A percentile compares a stretch with the other conserved stretches of the same genome.
These are phyloP conservation scores for Platysternon megacephalum DNA, from an alignment of 2,113 vertebrate genomes.

Conservation along the genomic window DNA sequence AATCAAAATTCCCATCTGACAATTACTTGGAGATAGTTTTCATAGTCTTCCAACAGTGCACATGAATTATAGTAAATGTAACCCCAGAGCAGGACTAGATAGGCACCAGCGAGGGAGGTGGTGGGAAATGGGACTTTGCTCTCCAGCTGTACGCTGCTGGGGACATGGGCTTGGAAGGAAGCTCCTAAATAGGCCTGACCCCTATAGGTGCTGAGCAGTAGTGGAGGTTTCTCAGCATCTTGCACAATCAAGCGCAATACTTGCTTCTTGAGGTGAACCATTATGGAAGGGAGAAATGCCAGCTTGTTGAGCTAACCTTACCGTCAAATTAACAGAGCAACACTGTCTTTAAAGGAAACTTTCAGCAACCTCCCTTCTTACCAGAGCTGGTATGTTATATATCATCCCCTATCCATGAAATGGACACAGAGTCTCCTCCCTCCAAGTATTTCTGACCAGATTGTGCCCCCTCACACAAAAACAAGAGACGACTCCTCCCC, in stretches of 20 bases:
- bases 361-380: not conserved
- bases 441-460: not conserved
- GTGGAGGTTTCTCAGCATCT: not conserved
- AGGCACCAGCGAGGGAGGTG: not conserved
- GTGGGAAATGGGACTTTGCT: not conserved
- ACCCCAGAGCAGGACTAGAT: not conserved
- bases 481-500: not conserved
- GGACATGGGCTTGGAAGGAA: not conserved
- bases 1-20: not conserved
- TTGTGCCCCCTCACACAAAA: not conserved
- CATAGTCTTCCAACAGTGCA: not conserved
- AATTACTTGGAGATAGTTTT: not conserved
- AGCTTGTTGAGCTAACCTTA: not conserved
- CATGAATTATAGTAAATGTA: not conserved
- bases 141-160: not conserved
- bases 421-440: not conserved
- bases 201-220: not conserved
- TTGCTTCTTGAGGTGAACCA: not conserved
- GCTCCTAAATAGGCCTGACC: fast-evolving
- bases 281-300: not conserved
- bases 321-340: not conserved
- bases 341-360: not conserved
- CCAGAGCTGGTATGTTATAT: not conserved
- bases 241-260: not conserved
- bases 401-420: not conserved